Conservation (phyloP, 2,113 vertebrate species). For the Polypterus bichir region DNA sequence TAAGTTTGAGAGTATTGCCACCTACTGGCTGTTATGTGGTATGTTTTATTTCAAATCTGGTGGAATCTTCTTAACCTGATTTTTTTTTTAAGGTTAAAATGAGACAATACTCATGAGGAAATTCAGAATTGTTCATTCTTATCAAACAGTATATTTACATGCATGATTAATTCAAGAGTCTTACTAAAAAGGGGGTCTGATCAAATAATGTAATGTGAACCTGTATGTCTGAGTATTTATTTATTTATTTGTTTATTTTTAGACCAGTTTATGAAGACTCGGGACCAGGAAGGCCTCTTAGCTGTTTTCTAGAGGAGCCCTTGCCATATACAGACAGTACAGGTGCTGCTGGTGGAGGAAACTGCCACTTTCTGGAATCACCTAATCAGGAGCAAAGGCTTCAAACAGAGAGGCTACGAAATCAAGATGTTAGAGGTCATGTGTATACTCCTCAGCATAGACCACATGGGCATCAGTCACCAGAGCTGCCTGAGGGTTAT, state of each 20-base stretch:
- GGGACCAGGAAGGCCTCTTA: constrained; percentile 63
- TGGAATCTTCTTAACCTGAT: too few relatives aligned
- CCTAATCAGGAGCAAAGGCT: constrained; percentile 77
- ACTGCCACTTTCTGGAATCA: constrained; percentile 72
- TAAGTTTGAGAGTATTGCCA: constrained; percentile 2
- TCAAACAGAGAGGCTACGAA: constrained; percentile 74
- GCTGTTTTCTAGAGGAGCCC: constrained; percentile 88
- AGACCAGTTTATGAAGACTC: constrained; percentile 86
- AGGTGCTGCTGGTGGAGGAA: constrained; percentile 75
- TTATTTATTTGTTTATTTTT: not conserved
- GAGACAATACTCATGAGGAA: too few relatives aligned
- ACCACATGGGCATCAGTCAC: constrained; percentile 82
- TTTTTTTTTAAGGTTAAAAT: too few relatives aligned
- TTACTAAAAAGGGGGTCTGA: too few relatives aligned
- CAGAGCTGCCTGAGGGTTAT: constrained; percentile 89
- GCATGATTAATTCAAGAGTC: too few relatives aligned
- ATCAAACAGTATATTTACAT: too few relatives aligned
- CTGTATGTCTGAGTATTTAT: not conserved
- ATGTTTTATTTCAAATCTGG: too few relatives aligned
- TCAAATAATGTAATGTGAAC: too few relatives aligned
- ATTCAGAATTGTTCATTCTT: too few relatives aligned
- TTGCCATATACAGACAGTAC: constrained; percentile 79
- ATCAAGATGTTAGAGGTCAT: constrained; percentile 69
- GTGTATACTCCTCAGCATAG: constrained; percentile 82
- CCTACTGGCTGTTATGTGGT: constrained; percentile 3